Base-by-base conservation (phyloP, 2,888 invertebrate genomes). In the Drosophila subsilvestris region DNA sequence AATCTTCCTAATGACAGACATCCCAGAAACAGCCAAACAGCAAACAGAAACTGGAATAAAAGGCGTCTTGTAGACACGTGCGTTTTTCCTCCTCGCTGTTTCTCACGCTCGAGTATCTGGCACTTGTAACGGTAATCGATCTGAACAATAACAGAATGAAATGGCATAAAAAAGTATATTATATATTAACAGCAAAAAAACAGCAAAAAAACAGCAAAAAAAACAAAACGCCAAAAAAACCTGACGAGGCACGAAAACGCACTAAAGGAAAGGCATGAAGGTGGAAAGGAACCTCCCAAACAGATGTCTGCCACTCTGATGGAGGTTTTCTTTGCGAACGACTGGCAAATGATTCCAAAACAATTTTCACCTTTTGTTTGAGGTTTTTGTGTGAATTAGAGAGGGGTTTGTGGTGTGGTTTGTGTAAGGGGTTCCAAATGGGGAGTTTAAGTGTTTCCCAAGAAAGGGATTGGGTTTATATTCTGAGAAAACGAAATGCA, bases 1-100 rank as follows among this genome's bases (percentile, higher is more conserved):
- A 85, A 87, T 85, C 87, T 85, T 80, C 79, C 87, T 85, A 87
- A 85, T 85, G 84, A 85, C 87, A 82, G 85, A 78, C 78, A 74
- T n/a, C 37, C 37, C 37, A 37, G 14, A 32, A 32, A 12, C 32
- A 32, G 29, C 29, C 12, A 32, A 32, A 32, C 54, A 49, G 55
- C 47, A 63, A 63, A 27, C 47, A 68, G 48, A 37, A 72, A 65
- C 54, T 29, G 25, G 17, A 48, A 53, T 56, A 54, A 69, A 62
- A 47, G 60, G 60, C 70, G 63, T 61, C 74, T 71, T 80, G 70
- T 63, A 77, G 86, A 83, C 84, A 86, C 83, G 83, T 83, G 83
- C 86, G 67, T 45, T 58, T 27, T 57, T 25, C 6, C 1, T 12
- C 3, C 9, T 73, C 74, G 76, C 72, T 70, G 72, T 71, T 79